Evolutionary conservation across 2,888 invertebrate genomes (phyloP), one percentile per base, ranked within the genome.

Genomic region (Pseudococcus longispinus): DNA sequence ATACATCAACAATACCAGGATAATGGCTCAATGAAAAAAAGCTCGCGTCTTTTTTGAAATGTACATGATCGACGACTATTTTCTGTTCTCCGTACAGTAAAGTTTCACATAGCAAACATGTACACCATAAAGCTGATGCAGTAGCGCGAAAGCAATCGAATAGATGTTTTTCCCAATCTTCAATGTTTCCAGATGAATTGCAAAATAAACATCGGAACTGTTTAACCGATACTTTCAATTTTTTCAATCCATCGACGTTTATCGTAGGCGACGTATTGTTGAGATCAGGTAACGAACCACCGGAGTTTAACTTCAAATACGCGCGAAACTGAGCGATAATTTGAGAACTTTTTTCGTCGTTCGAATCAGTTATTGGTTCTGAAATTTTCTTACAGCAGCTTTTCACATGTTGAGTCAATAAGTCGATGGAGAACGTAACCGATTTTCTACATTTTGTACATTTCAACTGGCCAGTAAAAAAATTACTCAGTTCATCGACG

Each of bases 161-260:
- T 55, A 37, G 18, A 37, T 84, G 84, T n/a, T 18, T 60, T 55
- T 84, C 84, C 55, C 84, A 84, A 29, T 55, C 32, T 0, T n/a
- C 29, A 11, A 84, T 84, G 4, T 2, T 32, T 29, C 84, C 60
- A 20, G 13, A 55, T 60, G 8, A 23, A 8, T 55, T n/a, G 15
- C 84, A 84, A 37, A n/a, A 37, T 18, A 84, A 55, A 32, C 84
- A 84, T 55, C 51, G 55, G 37, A 55, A 84, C n/a, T 18, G 37
- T 6, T 32, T 84, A 0, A 84, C 42, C 11, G 77, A 20, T 15
- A 42, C 1, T n/a, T 80, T 80, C 0, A 42, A 37, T 42, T 80
- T n/a, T 11, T 42, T 80, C 13, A 80, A 13, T 15, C 4, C 5
- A 20, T 80, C 77, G 0, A 18, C 70, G 29, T 18, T 29, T 1